Conservation (phyloP, 2,888 invertebrate species). For the Aleiodes testaceus region DNA sequence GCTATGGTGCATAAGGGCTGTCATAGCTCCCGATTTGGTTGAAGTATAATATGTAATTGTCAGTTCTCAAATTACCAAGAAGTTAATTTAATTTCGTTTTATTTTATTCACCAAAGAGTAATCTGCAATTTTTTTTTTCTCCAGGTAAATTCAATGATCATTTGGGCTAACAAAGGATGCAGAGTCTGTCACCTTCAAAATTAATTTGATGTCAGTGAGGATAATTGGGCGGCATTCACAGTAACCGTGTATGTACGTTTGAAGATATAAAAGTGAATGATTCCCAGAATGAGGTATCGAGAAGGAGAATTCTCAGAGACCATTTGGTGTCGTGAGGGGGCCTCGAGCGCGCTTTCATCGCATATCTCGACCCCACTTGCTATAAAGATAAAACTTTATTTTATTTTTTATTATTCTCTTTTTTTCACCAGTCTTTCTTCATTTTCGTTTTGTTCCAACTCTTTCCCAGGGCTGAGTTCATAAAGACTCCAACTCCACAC, state of each 20-base stretch:
- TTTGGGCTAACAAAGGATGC: background rate
- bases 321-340: constrained; percentile 44
- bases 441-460: background rate
- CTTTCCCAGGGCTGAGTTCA: constrained; percentile 49
- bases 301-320: constrained; percentile 20
- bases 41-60: constrained; percentile 3
- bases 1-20: constrained; percentile 23
- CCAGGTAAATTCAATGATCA: background rate
- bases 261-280: constrained; percentile 33
- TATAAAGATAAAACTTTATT: constrained; percentile 57
- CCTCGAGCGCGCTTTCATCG: constrained; percentile 60
- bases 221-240: constrained; percentile 23
- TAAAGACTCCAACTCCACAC: constrained; percentile 55
- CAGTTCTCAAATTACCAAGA: background rate
- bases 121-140: background rate
- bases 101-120: too few relatives aligned
- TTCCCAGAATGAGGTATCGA: constrained; percentile 27
- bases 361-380: constrained; percentile 57
- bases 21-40: constrained; percentile 12
- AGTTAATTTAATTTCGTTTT: background rate
- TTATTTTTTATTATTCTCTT: constrained; percentile 26
- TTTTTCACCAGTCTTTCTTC: constrained; percentile 6
- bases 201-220: constrained; percentile 6
- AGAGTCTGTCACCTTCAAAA: background rate
- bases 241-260: constrained; percentile 12